Evolutionary conservation across 2,888 invertebrate genomes (phyloP), one percentile per base, ranked within the genome.

Genomic region (Gastracanthus pulcherrimus): DNA sequence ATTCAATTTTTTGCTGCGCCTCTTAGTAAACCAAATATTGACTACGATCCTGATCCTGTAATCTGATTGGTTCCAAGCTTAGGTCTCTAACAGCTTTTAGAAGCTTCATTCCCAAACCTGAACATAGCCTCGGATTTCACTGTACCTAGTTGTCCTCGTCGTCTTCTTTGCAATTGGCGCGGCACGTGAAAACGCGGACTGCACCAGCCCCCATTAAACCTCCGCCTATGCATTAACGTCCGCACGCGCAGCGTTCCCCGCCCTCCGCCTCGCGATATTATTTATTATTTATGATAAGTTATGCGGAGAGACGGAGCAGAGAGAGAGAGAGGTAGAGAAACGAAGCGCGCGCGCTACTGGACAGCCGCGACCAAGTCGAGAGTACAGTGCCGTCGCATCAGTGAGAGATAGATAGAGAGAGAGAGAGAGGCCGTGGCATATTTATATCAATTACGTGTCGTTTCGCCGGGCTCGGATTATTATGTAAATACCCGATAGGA

Each of bases 261-360:
- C 23, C n/a, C 38, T 31, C n/a, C 31, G 3, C 19, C 88, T 89
- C 88, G 87, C 86, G 88, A 89, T 90, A 90, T 91, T 90, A 89
- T 91, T 91, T 90, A 90, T 90, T 90, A 91, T 91, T 91, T 90
- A 91, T 91, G 91, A 89, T 90, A 90, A 91, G 87, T 90, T 90
- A 91, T 91, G 90, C 91, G 87, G 66, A 7, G 4, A 58, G 9
- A 58, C 29, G 38, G 36, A 87, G 87, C 7, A 34, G 34, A 7
- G 60, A 60, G 4, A 31, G 45, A 45, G 45, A 38, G 48, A 1
- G 7, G 19, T n/a, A 4, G 36, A 31, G 60, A 45, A 45, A 45
- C 45, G 45, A 45, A 16, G 45, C 16, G n/a, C n/a, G 45, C 45
- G 38, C 38, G n/a, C n/a, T n/a, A n/a, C 45, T 45, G 45, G 45